Percentiles rank a stretch among this genome's conserved stretches.
Conservation (phyloP, 2,797 vertebrate genomes). For the Bryconaethiops microstoma region DNA sequence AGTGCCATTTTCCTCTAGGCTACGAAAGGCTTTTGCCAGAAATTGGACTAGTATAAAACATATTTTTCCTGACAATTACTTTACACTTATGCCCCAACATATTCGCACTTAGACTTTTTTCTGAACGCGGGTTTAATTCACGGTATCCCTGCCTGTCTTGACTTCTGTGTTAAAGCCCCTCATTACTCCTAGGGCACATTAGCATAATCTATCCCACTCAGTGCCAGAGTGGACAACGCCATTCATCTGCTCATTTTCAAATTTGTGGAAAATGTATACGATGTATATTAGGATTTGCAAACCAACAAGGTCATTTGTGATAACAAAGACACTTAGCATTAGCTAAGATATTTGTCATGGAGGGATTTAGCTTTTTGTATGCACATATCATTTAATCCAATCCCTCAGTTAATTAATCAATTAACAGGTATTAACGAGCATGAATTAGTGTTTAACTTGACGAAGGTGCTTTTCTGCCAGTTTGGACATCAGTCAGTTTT, state of each 20-base stretch:
- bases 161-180: constrained; percentile 23
- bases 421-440: constrained; percentile 3
- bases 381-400: background rate
- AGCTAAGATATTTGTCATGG: background rate
- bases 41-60: background rate
- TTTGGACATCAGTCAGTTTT: constrained; percentile 51
- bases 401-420: background rate
- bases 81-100: background rate
- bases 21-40: background rate
- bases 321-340: background rate
- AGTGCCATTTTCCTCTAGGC: constrained; percentile 8
- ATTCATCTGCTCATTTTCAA: background rate
- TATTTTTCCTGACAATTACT: background rate
- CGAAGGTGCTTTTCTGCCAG: constrained; percentile 49
- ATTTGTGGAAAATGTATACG: constrained; percentile 2
- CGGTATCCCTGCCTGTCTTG: background rate
- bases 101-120: background rate
- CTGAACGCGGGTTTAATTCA: constrained; percentile 12
- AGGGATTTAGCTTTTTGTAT: background rate
- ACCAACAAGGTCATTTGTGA: background rate
- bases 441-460: constrained; percentile 58
- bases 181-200: constrained; percentile 42
- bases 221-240: constrained; percentile 13
- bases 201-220: constrained; percentile 30
- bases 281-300: background rate